phyloP scores from a whole-genome alignment of 2,113 vertebrate species.

The Narcine bancroftii region DNA sequence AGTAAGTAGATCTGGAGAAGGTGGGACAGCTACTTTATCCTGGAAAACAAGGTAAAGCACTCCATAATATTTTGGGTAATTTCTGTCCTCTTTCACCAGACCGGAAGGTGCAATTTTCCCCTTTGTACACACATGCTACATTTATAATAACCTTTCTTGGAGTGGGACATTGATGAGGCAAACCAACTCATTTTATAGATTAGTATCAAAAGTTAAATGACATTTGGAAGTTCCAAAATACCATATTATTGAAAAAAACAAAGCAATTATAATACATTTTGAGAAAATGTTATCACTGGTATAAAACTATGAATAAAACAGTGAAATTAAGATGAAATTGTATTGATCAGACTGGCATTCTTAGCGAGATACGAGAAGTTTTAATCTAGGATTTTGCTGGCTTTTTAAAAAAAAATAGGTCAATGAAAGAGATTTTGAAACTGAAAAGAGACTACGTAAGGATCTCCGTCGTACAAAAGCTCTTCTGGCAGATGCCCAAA shows the following conservation, averaged over 20 bases:
- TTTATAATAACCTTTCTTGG: not conserved
- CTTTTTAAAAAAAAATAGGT: constrained; percentile 56
- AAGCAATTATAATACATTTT: not conserved
- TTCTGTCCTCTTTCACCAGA: not conserved
- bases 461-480: constrained; percentile 94
- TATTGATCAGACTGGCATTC: not conserved
- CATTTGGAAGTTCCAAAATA: not conserved
- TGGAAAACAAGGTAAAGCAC: not conserved
- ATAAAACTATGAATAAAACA: not conserved
- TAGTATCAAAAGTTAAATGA: not conserved
- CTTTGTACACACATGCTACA: not conserved
- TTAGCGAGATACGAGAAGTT: not conserved
- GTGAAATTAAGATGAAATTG: not conserved
- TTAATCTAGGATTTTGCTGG: not conserved
- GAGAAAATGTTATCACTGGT: not conserved
- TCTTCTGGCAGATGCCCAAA: constrained; percentile 83
- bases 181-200: not conserved
- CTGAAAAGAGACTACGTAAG: constrained; percentile 82
- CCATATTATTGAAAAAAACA: not conserved
- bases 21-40: no score
- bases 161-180: not conserved
- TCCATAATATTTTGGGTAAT: not conserved
- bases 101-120: not conserved
- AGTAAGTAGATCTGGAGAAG: not conserved
- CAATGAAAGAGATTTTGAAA: constrained; percentile 75